Evolutionary conservation across 1,140 invertebrate species (phyloP).

Genomic region (Micrasema minimum): DNA sequence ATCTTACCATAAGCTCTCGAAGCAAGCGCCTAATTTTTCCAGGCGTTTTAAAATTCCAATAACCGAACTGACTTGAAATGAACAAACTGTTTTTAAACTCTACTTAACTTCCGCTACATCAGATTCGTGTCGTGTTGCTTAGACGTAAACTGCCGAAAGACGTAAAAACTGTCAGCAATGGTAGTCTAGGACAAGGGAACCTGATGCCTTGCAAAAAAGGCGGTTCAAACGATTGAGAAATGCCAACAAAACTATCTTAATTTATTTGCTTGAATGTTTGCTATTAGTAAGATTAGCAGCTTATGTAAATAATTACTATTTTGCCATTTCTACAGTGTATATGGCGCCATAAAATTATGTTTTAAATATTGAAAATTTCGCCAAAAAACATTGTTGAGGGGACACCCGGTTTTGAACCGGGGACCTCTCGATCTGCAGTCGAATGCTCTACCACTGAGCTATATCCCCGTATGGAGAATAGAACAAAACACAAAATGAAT

Average conservation of each 20-base stretch:
- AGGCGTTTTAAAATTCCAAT: no score
- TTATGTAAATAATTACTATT: no score
- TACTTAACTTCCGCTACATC: no score
- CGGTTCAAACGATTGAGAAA: not conserved
- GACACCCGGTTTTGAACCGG: slow-evolving; percentile 94
- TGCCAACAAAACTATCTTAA: not conserved
- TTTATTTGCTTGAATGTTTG: not conserved
- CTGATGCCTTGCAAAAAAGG: not conserved
- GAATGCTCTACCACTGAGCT: slow-evolving; percentile 94
- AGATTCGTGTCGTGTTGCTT: no score
- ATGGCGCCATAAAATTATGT: not conserved
- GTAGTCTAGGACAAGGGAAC: no score
- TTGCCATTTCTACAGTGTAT: no score
- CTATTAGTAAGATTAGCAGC: not conserved
- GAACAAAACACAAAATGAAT: not conserved
- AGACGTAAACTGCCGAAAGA: no score
- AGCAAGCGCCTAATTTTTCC: no score
- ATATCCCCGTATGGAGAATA: slow-evolving; percentile 72
- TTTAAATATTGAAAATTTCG: slow-evolving; percentile 2
- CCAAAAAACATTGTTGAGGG: slow-evolving; percentile 67
- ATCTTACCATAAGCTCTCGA: no score
- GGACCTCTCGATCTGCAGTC: slow-evolving; percentile 95
- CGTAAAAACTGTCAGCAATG: no score
- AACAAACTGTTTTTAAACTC: no score
- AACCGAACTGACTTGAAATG: no score